A percentile compares a stretch with the other conserved stretches of the same genome.
These are phyloP conservation scores for Chloropsis hardwickii DNA, from an alignment of 2,113 vertebrate genomes.

Conservation along the genomic window DNA sequence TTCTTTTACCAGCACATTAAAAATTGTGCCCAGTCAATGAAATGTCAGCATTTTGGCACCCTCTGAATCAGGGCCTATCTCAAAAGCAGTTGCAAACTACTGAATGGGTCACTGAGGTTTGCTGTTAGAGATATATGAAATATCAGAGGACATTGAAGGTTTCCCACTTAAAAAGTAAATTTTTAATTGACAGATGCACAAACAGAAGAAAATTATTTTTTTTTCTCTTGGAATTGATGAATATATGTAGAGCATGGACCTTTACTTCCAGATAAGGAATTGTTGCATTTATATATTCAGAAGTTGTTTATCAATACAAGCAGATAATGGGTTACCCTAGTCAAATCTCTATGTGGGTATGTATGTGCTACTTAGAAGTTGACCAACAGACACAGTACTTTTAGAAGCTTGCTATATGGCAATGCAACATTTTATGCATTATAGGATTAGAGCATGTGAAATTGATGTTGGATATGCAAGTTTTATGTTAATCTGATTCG, in stretches of 20 bases:
- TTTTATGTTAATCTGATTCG: conserved; percentile 59
- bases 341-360: not conserved
- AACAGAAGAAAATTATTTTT: not conserved
- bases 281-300: not conserved
- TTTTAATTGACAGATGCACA: not conserved
- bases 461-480: conserved; percentile 51
- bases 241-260: not conserved
- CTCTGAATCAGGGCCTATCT: not conserved
- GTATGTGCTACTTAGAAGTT: not conserved
- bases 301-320: not conserved
- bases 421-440: not conserved
- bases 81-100: not conserved
- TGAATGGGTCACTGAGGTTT: not conserved
- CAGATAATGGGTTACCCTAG: not conserved
- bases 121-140: not conserved
- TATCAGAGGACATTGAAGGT: not conserved
- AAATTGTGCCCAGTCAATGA: not conserved
- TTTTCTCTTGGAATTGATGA: not conserved
- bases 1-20: not conserved
- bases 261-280: not conserved
- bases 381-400: not conserved
- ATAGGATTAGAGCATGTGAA: not conserved
- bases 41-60: not conserved
- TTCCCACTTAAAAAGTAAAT: not conserved
- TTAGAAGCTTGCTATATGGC: not conserved